phyloP scores from a whole-genome alignment of 2,797 vertebrate genomes.

The Lacerta bilineata region DNA sequence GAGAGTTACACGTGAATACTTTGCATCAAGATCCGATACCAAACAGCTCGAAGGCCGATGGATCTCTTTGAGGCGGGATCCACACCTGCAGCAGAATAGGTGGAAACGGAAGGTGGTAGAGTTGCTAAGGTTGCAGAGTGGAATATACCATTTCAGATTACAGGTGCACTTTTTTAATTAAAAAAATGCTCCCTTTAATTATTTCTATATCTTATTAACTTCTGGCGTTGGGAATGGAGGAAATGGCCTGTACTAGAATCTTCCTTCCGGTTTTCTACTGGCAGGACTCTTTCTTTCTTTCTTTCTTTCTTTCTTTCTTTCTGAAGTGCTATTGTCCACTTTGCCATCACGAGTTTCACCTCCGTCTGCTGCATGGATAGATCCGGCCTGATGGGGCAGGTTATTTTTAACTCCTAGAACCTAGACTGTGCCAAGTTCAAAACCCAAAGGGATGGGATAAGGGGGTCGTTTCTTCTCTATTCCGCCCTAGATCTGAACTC shows the following conservation, averaged over 20 bases:
- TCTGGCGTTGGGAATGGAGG: background rate
- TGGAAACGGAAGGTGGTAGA: background rate
- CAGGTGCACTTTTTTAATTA: background rate
- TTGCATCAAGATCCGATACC: conserved; percentile 85
- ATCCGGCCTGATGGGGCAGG: background rate
- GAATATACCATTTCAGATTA: background rate
- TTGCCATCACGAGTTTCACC: background rate
- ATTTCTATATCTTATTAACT: background rate
- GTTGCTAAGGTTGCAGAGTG: background rate
- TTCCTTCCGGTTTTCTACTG: background rate
- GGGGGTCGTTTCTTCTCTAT: conserved; percentile 53
- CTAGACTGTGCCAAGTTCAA: conserved; percentile 55
- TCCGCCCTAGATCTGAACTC: conserved; percentile 56
- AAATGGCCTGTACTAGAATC: background rate
- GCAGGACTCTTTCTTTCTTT: background rate
- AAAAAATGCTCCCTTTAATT: background rate
- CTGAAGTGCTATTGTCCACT: background rate
- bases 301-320: too few species aligned
- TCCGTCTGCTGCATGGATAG: background rate
- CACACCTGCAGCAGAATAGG: conserved; percentile 73
- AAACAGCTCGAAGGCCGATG: conserved; percentile 47
- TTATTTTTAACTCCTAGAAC: conserved; percentile 35
- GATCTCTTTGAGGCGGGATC: conserved; percentile 17
- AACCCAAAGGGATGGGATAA: background rate
- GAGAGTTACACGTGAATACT: conserved; percentile 91